These are phyloP conservation scores for Octomys mimax DNA, from an alignment of 2,797 vertebrate genomes.

Conservation along the genomic window DNA sequence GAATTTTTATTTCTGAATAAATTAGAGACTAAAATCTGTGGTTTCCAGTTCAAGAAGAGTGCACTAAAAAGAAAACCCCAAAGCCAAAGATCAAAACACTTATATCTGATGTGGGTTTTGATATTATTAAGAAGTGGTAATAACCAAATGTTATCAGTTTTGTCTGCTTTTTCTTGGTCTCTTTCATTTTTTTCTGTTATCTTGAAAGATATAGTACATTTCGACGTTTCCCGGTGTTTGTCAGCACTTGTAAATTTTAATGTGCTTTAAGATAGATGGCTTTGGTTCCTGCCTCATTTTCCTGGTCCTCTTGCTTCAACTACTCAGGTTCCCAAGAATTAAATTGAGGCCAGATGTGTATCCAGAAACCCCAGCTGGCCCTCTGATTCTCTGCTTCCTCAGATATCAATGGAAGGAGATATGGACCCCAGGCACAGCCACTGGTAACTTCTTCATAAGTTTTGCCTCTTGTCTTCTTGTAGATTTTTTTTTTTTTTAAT, in stretches of 20 bases:
- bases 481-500: neutral
- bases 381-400: conserved; percentile 56
- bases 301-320: conserved; percentile 27
- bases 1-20: conserved; percentile 70
- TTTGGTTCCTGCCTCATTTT: conserved; percentile 65
- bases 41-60: conserved; percentile 59
- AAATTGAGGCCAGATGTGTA: conserved; percentile 81
- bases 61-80: neutral
- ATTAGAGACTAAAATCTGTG: conserved; percentile 56
- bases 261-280: conserved; percentile 59
- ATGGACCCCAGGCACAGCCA: neutral
- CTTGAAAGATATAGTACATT: conserved; percentile 41
- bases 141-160: neutral
- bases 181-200: neutral
- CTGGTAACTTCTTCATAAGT: neutral
- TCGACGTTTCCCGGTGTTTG: conserved; percentile 57
- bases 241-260: conserved; percentile 58
- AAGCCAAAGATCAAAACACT: neutral
- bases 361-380: conserved; percentile 56
- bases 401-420: conserved; percentile 30
- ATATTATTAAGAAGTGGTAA: conserved; percentile 38
- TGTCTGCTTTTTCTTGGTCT: conserved; percentile 46
- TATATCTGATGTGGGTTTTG: conserved; percentile 66
- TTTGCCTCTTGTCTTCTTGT: neutral
- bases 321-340: conserved; percentile 59